phyloP scores from a whole-genome alignment of 2,113 vertebrate genomes.

The Orycteropus afer region DNA sequence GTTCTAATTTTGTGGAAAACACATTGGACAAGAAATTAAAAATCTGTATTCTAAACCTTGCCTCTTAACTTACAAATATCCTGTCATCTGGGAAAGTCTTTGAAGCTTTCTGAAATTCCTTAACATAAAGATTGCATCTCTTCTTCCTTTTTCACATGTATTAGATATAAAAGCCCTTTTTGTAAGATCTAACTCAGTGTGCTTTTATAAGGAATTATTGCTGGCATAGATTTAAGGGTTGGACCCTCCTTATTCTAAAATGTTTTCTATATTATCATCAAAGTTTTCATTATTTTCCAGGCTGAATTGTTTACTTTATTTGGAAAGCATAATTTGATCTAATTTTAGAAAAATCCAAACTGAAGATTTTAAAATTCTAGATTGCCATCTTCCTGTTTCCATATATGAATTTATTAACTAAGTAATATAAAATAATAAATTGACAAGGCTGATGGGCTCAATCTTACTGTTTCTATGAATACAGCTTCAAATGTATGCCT shows the following conservation, averaged over 20 bases:
- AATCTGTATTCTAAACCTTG: conserved; percentile 14
- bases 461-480: neutral
- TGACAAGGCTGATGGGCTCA: neutral
- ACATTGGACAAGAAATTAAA: neutral
- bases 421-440: neutral
- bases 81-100: neutral
- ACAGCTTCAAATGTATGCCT: neutral
- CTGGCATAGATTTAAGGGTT: neutral
- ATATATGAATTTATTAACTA: neutral
- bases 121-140: neutral
- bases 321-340: neutral
- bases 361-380: neutral
- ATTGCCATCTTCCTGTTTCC: neutral
- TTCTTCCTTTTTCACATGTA: neutral
- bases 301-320: conserved; percentile 23
- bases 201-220: neutral
- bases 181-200: neutral
- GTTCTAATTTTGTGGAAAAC: conserved; percentile 31
- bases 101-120: neutral
- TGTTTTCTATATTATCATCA: neutral
- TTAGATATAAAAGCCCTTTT: neutral
- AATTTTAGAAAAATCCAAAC: conserved; percentile 31
- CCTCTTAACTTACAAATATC: neutral
- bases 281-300: conserved; percentile 22
- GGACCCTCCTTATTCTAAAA: neutral